Base-by-base conservation (phyloP, 2,888 invertebrate species). In the Leptura quadrifasciata region DNA sequence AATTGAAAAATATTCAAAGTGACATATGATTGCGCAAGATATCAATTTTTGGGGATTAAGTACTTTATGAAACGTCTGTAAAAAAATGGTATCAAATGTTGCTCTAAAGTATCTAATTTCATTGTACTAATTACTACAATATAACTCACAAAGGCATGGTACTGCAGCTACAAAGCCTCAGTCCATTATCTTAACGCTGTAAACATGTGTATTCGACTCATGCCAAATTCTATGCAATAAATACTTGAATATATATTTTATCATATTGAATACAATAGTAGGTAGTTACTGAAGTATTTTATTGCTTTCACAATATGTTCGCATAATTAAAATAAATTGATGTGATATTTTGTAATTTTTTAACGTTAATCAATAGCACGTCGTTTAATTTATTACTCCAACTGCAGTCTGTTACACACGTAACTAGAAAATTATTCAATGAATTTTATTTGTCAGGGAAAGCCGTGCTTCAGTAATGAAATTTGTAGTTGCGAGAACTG, bases 391-490 rank as follows among this genome's bases (percentile, higher is more conserved):
- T 72, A 75, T 72, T 64, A 69, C 67, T 72, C 67, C 78, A 79
- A 77, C 77, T 77, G 75, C 78, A 78, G 70, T 57, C 73, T 78
- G 68, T 70, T 77, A 75, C 78, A 77, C 72, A 76, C 78, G 80
- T 79, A 80, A 81, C 79, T 80, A 73, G 76, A 69, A 81, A 83
- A 84, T 85, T 84, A 84, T 84, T 83, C 83, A 84, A 83, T 78
- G 81, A 80, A 78, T 82, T 84, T 84, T 82, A 85, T 84, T 84
- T 82, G 81, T 52, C 75, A 80, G 75, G 81, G 78, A 77, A 79
- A 79, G 77, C 82, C 81, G 82, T 84, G 82, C 83, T 84, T 84
- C 84, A 81, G 84, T 76, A 76, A 86, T 86, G 86, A 86, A 85
- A 84, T 83, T 80, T 81, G 83, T 82, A 83, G 82, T 80, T 61